A percentile compares a stretch with the other conserved stretches of the same genome.
phyloP scores from a whole-genome alignment of 2,113 vertebrate genomes.

The Toxotes jaculatrix region DNA sequence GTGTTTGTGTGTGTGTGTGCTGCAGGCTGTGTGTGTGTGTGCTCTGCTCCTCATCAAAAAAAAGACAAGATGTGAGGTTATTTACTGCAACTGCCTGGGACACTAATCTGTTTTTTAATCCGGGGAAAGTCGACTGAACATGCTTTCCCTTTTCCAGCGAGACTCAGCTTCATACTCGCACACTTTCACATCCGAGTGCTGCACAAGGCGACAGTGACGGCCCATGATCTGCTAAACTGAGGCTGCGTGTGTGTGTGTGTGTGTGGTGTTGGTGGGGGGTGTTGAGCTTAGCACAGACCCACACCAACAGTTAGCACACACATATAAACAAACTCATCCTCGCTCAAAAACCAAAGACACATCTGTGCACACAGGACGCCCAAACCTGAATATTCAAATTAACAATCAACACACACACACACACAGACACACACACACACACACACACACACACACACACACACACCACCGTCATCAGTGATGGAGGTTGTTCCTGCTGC shows the following conservation, averaged over 20 bases:
- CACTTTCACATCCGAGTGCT: neutral
- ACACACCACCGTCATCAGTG: neutral
- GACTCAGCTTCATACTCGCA: neutral
- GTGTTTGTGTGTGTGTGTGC: too few relatives aligned
- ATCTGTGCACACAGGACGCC: neutral
- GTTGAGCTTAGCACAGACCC: neutral
- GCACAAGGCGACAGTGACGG: neutral
- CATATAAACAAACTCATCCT: neutral
- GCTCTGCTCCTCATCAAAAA: neutral
- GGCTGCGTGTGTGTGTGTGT: too few relatives aligned
- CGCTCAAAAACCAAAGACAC: neutral
- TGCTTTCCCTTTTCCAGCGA: constrained; percentile 12
- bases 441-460: constrained; percentile 2
- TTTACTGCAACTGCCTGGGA: constrained; percentile 29
- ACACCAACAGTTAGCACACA: neutral
- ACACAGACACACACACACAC: neutral
- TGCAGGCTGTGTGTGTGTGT: neutral
- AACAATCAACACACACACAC: neutral
- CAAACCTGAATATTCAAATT: constrained; percentile 14
- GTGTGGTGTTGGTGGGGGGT: too few relatives aligned
- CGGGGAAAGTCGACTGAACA: neutral
- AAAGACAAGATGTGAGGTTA: constrained; percentile 29
- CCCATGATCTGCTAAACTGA: neutral
- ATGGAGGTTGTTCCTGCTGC: constrained; percentile 35
- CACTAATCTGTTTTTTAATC: constrained; percentile 35